A percentile compares a stretch with the other conserved stretches of the same genome.
These are phyloP conservation scores for Dromaius novaehollandiae DNA, from an alignment of 2,113 vertebrate genomes.

Conservation along the genomic window DNA sequence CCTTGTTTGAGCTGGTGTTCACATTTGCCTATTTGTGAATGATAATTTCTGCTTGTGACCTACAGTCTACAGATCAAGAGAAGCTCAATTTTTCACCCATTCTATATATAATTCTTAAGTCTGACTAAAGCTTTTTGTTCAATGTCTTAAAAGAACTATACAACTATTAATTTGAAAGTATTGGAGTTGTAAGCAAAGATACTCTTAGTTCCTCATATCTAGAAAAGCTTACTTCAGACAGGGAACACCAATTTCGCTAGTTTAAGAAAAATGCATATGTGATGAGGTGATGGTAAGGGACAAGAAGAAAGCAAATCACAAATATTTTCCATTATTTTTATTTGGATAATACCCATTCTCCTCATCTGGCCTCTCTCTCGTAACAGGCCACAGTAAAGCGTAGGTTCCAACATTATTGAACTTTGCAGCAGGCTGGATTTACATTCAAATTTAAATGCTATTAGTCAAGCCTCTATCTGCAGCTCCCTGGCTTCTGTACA, in stretches of 20 bases:
- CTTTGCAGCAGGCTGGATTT: neutral
- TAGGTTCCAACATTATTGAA: neutral
- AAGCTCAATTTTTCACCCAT: neutral
- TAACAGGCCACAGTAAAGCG: neutral
- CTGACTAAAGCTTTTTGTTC: neutral
- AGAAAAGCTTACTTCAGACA: neutral
- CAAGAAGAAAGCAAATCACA: neutral
- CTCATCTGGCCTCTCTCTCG: neutral
- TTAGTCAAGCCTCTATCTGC: neutral
- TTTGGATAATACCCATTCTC: neutral
- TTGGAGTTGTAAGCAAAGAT: neutral
- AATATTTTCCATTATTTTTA: neutral
- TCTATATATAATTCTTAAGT: neutral
- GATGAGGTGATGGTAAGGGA: neutral
- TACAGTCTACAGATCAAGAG: neutral
- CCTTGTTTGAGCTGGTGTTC: neutral
- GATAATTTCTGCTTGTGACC: neutral
- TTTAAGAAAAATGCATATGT: neutral
- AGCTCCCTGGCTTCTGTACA: neutral
- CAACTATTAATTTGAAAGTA: neutral
- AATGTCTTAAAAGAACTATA: neutral
- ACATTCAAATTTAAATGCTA: neutral
- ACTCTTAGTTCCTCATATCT: neutral
- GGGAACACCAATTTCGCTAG: neutral
- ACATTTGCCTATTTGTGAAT: neutral